Percentiles rank a stretch among this genome's conserved stretches.
phyloP scores from a whole-genome alignment of 2,888 invertebrate species.

The Andrena haemorrhoa region DNA sequence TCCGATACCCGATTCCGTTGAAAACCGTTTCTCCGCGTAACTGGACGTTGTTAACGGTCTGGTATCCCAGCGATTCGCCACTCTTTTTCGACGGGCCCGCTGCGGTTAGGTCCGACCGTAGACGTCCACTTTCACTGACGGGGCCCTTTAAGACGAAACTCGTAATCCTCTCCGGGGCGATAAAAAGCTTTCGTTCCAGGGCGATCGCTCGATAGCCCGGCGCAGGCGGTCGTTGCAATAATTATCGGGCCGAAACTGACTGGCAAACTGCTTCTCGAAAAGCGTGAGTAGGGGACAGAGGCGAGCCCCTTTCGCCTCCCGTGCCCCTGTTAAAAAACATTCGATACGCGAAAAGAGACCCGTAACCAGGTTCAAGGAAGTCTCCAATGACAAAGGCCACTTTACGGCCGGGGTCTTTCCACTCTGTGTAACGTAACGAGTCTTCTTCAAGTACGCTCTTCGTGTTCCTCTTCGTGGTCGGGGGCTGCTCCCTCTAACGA shows the following conservation, averaged over 20 bases:
- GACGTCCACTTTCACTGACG: conserved; percentile 43
- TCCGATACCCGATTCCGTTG: not conserved
- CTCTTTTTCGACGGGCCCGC: conserved; percentile 23
- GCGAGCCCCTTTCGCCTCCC: no score
- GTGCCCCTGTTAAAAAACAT: conserved; percentile 44
- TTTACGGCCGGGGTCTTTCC: conserved; percentile 67
- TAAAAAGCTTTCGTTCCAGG: conserved; percentile 45
- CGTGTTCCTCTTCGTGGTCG: conserved; percentile 68
- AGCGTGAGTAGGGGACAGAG: not conserved
- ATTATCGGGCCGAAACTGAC: conserved; percentile 56
- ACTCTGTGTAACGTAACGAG: conserved; percentile 66
- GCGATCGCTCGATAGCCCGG: conserved; percentile 42
- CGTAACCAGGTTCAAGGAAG: conserved; percentile 70
- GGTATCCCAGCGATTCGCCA: not conserved
- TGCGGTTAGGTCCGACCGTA: conserved; percentile 23
- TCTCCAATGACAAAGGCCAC: conserved; percentile 75
- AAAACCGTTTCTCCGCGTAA: conserved; percentile 9
- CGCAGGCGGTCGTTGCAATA: conserved; percentile 38
- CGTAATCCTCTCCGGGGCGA: conserved; percentile 50
- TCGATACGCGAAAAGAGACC: conserved; percentile 56
- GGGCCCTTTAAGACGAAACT: conserved; percentile 47
- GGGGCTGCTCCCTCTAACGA: conserved; percentile 65
- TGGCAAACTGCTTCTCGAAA: conserved; percentile 48
- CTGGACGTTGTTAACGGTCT: conserved; percentile 13
- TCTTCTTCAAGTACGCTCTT: conserved; percentile 66